These are phyloP conservation scores for Paraescarpia echinospica DNA, from an alignment of 1,140 invertebrate genomes.

Conservation along the genomic window DNA sequence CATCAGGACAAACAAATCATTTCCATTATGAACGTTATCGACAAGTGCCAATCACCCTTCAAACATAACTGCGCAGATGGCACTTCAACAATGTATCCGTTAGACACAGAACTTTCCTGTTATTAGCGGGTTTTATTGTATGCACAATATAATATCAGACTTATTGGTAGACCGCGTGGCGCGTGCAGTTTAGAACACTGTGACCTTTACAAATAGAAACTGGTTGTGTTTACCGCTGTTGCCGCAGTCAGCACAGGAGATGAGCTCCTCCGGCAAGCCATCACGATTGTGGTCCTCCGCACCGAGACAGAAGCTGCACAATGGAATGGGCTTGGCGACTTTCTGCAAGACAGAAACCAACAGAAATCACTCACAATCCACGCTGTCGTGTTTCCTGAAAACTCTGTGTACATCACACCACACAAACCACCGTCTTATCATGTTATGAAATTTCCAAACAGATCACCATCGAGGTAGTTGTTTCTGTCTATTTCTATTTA, in stretches of 20 bases:
- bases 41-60: background rate
- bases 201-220: background rate
- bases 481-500: background rate
- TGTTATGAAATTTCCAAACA: too few species aligned
- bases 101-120: background rate
- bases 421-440: background rate
- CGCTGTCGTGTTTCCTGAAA: background rate
- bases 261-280: slow-evolving; percentile 69
- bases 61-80: background rate
- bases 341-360: slow-evolving; percentile 41
- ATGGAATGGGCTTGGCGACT: slow-evolving; percentile 41
- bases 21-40: background rate
- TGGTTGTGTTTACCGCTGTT: slow-evolving; percentile 57
- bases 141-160: background rate
- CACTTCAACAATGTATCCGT: background rate
- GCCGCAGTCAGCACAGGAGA: slow-evolving; percentile 79
- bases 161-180: background rate
- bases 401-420: background rate
- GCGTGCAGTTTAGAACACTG: background rate
- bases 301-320: slow-evolving; percentile 81
- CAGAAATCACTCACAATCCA: slow-evolving; percentile 10
- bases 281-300: slow-evolving; percentile 70
- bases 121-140: background rate
- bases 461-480: too few species aligned
- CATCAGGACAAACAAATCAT: background rate